Percentiles rank a stretch among this genome's conserved stretches.
phyloP scores from a whole-genome alignment of 1,140 invertebrate genomes.

The Tetragonula clypearis region DNA sequence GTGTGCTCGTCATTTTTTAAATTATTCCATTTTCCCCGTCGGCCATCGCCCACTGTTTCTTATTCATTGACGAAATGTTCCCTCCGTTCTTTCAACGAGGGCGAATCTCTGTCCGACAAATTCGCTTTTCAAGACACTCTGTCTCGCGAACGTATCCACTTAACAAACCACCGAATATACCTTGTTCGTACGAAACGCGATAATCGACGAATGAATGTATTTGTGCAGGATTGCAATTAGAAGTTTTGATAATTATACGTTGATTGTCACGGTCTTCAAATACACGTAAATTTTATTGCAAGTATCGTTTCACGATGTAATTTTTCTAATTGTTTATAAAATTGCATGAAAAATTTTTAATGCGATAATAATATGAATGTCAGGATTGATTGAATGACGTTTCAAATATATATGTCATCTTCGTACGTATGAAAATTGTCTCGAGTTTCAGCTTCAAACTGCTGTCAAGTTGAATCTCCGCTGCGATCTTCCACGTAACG shows the following conservation, averaged over 20 bases:
- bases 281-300: not conserved
- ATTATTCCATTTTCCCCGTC: conserved; percentile 12
- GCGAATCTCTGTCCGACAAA: not conserved
- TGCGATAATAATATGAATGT: not conserved
- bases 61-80: not conserved
- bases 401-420: too few relatives aligned
- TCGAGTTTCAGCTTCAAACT: conserved; percentile 3
- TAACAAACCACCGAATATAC: not conserved
- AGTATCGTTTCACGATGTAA: not conserved
- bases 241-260: not conserved
- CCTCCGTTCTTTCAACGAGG: not conserved
- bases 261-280: not conserved
- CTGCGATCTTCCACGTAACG: conserved; percentile 58
- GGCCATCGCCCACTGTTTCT: not conserved
- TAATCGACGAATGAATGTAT: not conserved
- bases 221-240: not conserved
- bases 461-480: conserved; percentile 4
- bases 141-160: not conserved
- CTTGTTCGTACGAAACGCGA: not conserved
- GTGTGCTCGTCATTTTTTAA: not conserved
- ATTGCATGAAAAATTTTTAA: not conserved
- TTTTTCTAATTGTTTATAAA: not conserved
- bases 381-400: not conserved
- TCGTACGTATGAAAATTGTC: not conserved
- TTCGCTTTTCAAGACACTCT: not conserved